phyloP scores from a whole-genome alignment of 2,113 vertebrate genomes.

The Elaphurus davidianus region DNA sequence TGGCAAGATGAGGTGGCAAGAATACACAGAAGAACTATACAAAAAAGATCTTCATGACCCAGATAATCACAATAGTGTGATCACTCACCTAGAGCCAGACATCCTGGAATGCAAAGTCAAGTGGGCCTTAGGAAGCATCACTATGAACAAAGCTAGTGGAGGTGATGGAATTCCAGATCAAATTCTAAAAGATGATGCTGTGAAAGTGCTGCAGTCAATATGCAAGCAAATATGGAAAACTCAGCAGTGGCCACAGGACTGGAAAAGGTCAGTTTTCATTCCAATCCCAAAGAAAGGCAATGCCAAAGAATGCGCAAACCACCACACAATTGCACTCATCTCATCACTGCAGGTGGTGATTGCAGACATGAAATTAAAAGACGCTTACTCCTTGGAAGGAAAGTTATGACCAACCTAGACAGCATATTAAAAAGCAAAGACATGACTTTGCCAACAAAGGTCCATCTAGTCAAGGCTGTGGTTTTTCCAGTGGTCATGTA shows the following conservation, averaged over 20 bases:
- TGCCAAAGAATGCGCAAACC: background rate
- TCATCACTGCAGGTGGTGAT: background rate
- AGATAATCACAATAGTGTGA: background rate
- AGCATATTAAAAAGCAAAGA: background rate
- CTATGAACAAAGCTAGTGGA: background rate
- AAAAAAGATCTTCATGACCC: background rate
- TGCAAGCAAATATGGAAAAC: background rate
- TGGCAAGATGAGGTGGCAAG: background rate
- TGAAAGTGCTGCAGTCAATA: background rate
- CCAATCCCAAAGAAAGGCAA: background rate
- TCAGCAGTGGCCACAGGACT: background rate
- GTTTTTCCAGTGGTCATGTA: background rate
- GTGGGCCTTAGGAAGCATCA: background rate
- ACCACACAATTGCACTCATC: background rate
- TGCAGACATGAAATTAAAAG: background rate
- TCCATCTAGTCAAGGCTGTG: background rate
- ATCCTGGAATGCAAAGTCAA: background rate
- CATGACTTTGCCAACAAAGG: background rate
- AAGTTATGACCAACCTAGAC: background rate
- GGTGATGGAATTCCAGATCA: background rate
- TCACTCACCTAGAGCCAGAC: background rate
- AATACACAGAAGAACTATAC: background rate
- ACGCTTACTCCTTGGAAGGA: background rate
- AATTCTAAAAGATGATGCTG: background rate
- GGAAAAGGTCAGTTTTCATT: background rate